phyloP scores from a whole-genome alignment of 1,140 invertebrate species.

The Bombus haemorrhoidalis region DNA sequence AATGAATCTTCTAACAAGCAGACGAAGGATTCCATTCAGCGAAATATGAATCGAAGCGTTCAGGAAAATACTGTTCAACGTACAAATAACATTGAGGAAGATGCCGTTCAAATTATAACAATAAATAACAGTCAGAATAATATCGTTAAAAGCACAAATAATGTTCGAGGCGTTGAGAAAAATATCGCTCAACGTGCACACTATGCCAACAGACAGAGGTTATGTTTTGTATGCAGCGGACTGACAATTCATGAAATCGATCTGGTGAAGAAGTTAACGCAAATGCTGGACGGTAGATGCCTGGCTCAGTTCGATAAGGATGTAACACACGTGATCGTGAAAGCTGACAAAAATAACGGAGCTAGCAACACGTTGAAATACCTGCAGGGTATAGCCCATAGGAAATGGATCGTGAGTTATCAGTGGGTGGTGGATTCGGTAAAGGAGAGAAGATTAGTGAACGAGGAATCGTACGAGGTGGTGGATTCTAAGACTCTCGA shows the following conservation, averaged over 20 bases:
- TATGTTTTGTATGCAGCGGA: conserved; percentile 64
- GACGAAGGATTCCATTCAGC: neutral
- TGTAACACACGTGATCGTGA: conserved; percentile 69
- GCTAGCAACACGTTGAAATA: conserved; percentile 69
- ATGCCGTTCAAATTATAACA: neutral
- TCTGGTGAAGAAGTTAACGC: conserved; percentile 43
- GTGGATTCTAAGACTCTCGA: conserved; percentile 37
- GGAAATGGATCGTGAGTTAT: conserved; percentile 63
- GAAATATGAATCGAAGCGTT: neutral
- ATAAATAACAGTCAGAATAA: neutral
- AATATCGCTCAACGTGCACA: neutral
- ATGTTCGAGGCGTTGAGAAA: neutral
- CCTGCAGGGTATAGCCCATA: conserved; percentile 67
- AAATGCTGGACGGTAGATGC: conserved; percentile 40
- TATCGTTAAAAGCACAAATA: neutral
- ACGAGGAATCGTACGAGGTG: conserved; percentile 82
- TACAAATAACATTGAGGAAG: neutral
- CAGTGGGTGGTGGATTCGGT: conserved; percentile 87
- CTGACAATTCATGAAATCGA: conserved; percentile 9
- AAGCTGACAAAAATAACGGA: conserved; percentile 4
- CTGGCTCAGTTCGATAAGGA: conserved; percentile 37
- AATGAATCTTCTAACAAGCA: neutral
- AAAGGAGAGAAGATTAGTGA: conserved; percentile 82
- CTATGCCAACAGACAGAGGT: neutral
- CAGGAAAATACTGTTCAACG: neutral